These are phyloP conservation scores for Antennarius striatus DNA, from an alignment of 2,113 vertebrate genomes.

Conservation along the genomic window DNA sequence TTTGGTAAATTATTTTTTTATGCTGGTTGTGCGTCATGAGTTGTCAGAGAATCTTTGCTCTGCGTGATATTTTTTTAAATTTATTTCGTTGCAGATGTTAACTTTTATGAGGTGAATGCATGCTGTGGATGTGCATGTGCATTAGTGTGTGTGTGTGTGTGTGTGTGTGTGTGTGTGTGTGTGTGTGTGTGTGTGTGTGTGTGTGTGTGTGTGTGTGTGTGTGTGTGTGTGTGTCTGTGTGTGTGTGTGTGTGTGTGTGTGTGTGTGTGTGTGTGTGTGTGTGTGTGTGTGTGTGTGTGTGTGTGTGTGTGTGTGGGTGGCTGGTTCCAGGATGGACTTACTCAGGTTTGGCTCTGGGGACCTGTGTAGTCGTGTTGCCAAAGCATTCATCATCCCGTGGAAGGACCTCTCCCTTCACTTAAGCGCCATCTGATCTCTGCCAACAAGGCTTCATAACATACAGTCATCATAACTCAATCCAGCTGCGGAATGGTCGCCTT, in stretches of 20 bases:
- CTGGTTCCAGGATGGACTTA: slow-evolving; percentile 35
- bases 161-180: slow-evolving; percentile 17
- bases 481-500: slow-evolving; percentile 33
- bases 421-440: slow-evolving; percentile 49
- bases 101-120: slow-evolving; percentile 22
- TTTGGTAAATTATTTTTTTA: neutral
- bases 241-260: slow-evolving; percentile 18
- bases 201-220: slow-evolving; percentile 18
- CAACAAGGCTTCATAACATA: slow-evolving; percentile 38
- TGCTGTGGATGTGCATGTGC: slow-evolving; percentile 2
- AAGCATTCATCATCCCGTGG: slow-evolving; percentile 65
- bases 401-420: slow-evolving; percentile 65
- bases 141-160: slow-evolving; percentile 17
- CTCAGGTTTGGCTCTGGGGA: slow-evolving; percentile 36
- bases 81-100: slow-evolving; percentile 43
- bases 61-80: slow-evolving; percentile 2
- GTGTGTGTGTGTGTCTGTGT: slow-evolving; percentile 16
- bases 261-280: slow-evolving; percentile 16
- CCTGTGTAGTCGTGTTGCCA: slow-evolving; percentile 44
- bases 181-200: slow-evolving; percentile 16
- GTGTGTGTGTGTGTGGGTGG: slow-evolving; percentile 18
- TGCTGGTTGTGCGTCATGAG: neutral
- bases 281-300: slow-evolving; percentile 17
- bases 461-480: slow-evolving; percentile 60
- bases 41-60: slow-evolving; percentile 3